phyloP scores from a whole-genome alignment of 1,140 invertebrate species.

The Brachionus paranguensis region DNA sequence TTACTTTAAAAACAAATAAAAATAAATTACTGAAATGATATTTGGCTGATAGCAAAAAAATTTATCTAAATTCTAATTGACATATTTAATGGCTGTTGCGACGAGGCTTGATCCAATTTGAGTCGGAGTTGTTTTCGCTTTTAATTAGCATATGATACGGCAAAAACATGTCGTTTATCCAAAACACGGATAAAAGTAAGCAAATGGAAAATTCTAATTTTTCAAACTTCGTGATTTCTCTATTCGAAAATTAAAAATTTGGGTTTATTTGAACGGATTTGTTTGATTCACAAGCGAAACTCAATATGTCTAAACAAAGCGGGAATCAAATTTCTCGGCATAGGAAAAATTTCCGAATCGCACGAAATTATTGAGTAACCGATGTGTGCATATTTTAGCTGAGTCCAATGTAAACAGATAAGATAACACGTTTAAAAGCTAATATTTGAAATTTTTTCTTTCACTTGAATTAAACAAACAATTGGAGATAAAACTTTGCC shows the following conservation, averaged over 20 bases:
- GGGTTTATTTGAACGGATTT: neutral
- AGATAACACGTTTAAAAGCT: neutral
- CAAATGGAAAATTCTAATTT: neutral
- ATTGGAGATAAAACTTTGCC: neutral
- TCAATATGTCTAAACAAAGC: neutral
- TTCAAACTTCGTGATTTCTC: neutral
- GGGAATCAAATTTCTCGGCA: neutral
- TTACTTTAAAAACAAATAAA: neutral
- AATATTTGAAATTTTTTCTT: neutral
- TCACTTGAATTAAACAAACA: neutral
- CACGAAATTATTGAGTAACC: neutral
- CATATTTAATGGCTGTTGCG: neutral
- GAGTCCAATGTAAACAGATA: neutral
- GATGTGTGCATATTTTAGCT: neutral
- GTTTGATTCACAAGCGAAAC: neutral
- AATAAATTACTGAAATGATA: neutral
- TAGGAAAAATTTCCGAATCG: neutral
- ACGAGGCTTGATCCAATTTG: neutral
- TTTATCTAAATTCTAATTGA: neutral
- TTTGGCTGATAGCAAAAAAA: neutral
- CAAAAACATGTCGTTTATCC: neutral
- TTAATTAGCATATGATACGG: neutral
- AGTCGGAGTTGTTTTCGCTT: neutral
- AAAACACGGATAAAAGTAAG: neutral
- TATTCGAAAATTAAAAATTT: neutral